Percentiles rank a stretch among this genome's conserved stretches.
Conservation (phyloP, 2,888 invertebrate genomes). For the Drosophila neotestacea region DNA sequence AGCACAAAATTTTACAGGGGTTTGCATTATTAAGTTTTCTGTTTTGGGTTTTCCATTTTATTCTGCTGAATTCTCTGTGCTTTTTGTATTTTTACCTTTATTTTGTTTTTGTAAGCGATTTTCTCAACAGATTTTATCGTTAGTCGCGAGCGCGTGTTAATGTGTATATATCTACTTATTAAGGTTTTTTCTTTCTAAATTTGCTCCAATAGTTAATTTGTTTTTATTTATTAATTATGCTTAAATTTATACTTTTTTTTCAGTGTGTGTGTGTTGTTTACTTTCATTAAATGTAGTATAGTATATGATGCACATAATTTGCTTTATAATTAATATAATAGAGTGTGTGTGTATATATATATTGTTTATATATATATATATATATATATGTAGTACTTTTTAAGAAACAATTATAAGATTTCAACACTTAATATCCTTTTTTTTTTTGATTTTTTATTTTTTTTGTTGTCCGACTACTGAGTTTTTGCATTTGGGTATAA, state of each 20-base stretch:
- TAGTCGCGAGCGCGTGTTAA: slow-evolving; percentile 37
- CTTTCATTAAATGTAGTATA: slow-evolving; percentile 69
- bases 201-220: slow-evolving; percentile 69
- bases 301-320: slow-evolving; percentile 70
- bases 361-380: slow-evolving; percentile 47
- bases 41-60: slow-evolving; percentile 21
- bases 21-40: slow-evolving; percentile 26
- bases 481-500: slow-evolving; percentile 47
- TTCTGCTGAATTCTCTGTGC: slow-evolving; percentile 21
- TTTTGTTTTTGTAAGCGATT: slow-evolving; percentile 36
- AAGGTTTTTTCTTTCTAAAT: slow-evolving; percentile 39
- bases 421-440: slow-evolving; percentile 65
- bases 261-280: slow-evolving; percentile 45
- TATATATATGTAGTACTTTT: slow-evolving; percentile 52
- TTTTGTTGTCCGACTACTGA: slow-evolving; percentile 48
- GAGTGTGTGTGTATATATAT: slow-evolving; percentile 38
- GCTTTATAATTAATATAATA: slow-evolving; percentile 66
- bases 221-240: slow-evolving; percentile 53
- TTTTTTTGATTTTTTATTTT: slow-evolving; percentile 9
- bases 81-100: slow-evolving; percentile 15
- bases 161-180: slow-evolving; percentile 68
- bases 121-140: slow-evolving; percentile 40
- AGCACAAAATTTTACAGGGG: slow-evolving; percentile 70
- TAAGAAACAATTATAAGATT: slow-evolving; percentile 70
- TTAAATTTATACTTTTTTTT: slow-evolving; percentile 57